Percentiles rank a stretch among this genome's conserved stretches.
Conservation (phyloP, 2,113 vertebrate genomes). For the Dromiciops gliroides region DNA sequence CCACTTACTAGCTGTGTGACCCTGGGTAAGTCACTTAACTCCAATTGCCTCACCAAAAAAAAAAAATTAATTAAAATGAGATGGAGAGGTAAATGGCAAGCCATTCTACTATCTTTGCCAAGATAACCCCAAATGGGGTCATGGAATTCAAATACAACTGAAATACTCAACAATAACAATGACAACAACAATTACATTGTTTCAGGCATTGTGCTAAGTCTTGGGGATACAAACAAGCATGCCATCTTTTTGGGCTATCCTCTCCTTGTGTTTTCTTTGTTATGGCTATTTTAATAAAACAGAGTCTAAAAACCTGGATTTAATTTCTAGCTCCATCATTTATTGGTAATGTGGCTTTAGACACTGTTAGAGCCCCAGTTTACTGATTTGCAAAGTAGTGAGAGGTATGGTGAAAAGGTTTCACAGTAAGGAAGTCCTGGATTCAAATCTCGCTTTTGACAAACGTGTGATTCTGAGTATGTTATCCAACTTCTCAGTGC, state of each 20-base stretch:
- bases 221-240: not conserved
- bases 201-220: not conserved
- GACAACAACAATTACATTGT: not conserved
- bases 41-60: not conserved
- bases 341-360: not conserved
- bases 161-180: not conserved
- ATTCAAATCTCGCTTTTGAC: not conserved
- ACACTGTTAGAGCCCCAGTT: not conserved
- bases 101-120: not conserved
- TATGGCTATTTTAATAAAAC: not conserved
- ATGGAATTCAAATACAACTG: not conserved
- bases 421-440: not conserved
- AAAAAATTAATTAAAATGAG: too few relatives aligned
- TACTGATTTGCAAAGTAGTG: not conserved
- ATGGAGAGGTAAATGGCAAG: not conserved
- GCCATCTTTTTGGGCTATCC: not conserved
- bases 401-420: not conserved
- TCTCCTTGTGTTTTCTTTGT: not conserved
- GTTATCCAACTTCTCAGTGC: not conserved
- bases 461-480: not conserved
- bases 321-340: not conserved
- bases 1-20: not conserved
- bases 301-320: not conserved
- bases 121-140: not conserved
- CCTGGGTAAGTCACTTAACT: too few relatives aligned